Conservation (phyloP, 2,888 invertebrate species). For the Diachrysia chrysitis region DNA sequence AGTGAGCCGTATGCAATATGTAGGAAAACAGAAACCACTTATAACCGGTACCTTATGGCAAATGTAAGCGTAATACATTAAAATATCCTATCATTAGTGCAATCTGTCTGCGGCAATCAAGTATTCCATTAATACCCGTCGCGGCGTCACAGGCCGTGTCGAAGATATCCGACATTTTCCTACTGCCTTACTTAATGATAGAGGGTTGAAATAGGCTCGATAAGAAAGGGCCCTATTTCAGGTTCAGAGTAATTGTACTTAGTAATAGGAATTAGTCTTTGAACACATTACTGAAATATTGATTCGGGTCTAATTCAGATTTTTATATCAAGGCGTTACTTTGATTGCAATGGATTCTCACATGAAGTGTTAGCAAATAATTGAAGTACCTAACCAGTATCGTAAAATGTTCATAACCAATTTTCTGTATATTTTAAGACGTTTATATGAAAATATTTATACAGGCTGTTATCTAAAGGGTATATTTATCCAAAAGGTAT, state of each 20-base stretch:
- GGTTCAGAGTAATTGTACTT: not conserved
- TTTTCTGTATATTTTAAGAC: too few relatives aligned
- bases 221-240: not conserved
- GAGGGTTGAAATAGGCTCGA: not conserved
- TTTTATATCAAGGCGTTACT: too few relatives aligned
- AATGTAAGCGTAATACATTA: not conserved
- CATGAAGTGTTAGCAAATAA: too few relatives aligned
- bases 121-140: constrained; percentile 2
- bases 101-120: not conserved
- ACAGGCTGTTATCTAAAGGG: too few relatives aligned
- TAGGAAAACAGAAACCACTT: not conserved
- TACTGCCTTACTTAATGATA: not conserved
- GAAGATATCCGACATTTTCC: not conserved
- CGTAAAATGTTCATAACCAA: too few relatives aligned
- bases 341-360: too few relatives aligned
- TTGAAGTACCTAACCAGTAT: too few relatives aligned
- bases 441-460: too few relatives aligned
- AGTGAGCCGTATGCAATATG: too few relatives aligned
- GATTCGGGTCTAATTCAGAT: too few relatives aligned
- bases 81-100: not conserved
- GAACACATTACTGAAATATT: too few relatives aligned
- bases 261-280: not conserved
- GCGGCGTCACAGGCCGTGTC: not conserved
- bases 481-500: too few relatives aligned
- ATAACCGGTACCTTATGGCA: not conserved